A percentile compares a stretch with the other conserved stretches of the same genome.
Evolutionary conservation across 1,140 invertebrate genomes (phyloP).

Genomic region (Calephelis virginiensis): DNA sequence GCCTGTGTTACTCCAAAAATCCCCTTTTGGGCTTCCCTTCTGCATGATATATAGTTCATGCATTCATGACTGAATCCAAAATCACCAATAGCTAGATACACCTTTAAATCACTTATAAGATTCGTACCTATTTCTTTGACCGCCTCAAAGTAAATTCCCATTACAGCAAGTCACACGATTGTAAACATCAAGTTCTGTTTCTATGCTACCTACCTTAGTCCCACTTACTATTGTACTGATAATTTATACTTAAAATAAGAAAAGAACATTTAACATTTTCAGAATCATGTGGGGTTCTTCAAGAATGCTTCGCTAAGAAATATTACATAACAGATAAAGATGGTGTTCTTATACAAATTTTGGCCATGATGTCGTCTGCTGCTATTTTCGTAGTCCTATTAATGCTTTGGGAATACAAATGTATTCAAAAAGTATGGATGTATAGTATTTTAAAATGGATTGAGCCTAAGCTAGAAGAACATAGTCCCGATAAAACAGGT

Average conservation of each 20-base stretch:
- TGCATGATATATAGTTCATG: no score
- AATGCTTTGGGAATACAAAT: conserved; percentile 52
- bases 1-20: no score
- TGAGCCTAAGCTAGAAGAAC: conserved; percentile 22
- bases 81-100: no score
- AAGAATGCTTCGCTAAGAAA: conserved; percentile 49
- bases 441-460: conserved; percentile 29
- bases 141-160: no score
- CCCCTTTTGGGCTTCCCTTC: no score
- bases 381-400: conserved; percentile 40
- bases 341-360: conserved; percentile 47
- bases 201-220: no score
- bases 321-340: conserved; percentile 35
- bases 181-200: no score
- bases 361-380: conserved; percentile 41
- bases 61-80: no score
- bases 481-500: conserved; percentile 29
- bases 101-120: no score
- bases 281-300: conserved; percentile 64
- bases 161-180: no score
- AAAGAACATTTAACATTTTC: conserved; percentile 21
- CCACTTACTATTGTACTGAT: no score
- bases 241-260: background rate
- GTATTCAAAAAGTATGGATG: conserved; percentile 38
- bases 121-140: no score